Evolutionary conservation across 2,113 vertebrate species (phyloP).

Genomic region (Varanus komodoensis): DNA sequence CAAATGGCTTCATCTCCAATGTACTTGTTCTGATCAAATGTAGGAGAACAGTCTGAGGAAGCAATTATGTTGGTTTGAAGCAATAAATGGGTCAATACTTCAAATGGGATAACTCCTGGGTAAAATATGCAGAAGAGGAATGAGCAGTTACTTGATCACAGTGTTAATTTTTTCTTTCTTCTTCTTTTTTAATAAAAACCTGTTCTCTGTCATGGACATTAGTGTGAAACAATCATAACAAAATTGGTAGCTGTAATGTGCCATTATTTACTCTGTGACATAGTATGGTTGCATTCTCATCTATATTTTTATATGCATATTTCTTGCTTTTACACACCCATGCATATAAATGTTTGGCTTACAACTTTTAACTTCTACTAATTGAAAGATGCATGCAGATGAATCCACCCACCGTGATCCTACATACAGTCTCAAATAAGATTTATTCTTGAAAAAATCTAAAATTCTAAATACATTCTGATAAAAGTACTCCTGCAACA

Average conservation of each 20-base stretch:
- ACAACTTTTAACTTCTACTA: not conserved
- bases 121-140: not conserved
- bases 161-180: constrained; percentile 21
- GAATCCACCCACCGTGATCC: no score
- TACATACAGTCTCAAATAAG: not conserved
- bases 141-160: constrained; percentile 49
- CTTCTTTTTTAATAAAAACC: not conserved
- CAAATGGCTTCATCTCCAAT: constrained; percentile 77
- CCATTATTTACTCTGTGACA: not conserved
- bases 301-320: not conserved
- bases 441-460: not conserved
- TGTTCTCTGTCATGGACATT: not conserved
- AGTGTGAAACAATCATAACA: not conserved
- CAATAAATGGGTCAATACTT: constrained; percentile 75
- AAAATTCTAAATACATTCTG: not conserved
- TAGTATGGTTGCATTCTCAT: not conserved
- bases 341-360: not conserved
- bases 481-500: not conserved
- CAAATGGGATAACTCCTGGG: constrained; percentile 36
- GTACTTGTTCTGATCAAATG: constrained; percentile 70
- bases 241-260: not conserved
- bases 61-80: constrained; percentile 71
- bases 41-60: constrained; percentile 74
- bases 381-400: not conserved
- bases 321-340: not conserved